phyloP scores from a whole-genome alignment of 2,113 vertebrate genomes.

The Saguinus midas region DNA sequence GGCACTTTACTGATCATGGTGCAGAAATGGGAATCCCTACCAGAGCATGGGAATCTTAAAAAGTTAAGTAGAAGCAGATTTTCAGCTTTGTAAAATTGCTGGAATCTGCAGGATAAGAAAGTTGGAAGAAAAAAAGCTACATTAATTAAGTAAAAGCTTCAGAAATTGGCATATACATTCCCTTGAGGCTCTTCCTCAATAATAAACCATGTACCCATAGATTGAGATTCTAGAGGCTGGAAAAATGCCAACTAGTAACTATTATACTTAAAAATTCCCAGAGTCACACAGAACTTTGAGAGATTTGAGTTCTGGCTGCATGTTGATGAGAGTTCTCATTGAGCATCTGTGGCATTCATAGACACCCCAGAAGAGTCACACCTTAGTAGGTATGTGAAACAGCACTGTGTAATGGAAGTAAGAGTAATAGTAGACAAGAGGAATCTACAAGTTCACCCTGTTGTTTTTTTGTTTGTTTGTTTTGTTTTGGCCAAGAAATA shows the following conservation, averaged over 20 bases:
- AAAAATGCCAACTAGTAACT: background rate
- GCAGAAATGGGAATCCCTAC: background rate
- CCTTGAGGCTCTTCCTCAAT: background rate
- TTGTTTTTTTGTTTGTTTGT: background rate
- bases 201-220: background rate
- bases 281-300: background rate
- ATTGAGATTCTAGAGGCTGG: background rate
- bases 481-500: background rate
- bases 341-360: background rate
- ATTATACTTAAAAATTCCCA: background rate
- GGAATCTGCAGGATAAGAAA: background rate
- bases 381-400: background rate
- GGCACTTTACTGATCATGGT: background rate
- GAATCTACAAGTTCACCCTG: background rate
- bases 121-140: background rate
- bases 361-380: background rate
- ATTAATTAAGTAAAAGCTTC: background rate
- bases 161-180: background rate
- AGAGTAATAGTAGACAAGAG: background rate
- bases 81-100: background rate
- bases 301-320: background rate
- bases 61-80: background rate
- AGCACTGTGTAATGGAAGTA: background rate
- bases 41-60: background rate
- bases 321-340: background rate